Base-by-base conservation (phyloP, 2,113 vertebrate genomes). In the Psephotus haematonotus region DNA sequence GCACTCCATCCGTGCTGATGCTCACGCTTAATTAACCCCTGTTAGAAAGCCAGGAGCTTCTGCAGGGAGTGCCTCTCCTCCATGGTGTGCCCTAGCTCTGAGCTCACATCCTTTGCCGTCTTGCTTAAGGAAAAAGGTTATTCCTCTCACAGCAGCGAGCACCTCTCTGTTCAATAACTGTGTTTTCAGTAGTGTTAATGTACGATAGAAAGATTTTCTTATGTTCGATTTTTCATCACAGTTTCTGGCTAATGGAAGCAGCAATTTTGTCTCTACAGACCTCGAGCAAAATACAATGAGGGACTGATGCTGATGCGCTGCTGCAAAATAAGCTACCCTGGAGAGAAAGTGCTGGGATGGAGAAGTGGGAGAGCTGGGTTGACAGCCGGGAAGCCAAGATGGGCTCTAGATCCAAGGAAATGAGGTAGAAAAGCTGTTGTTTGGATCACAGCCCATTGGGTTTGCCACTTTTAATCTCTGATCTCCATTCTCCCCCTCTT, bases 381-480 rank as follows among this genome's bases (percentile, higher is more conserved):
- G 3, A 29, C 4, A 24, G 29, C 4, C 1, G 46, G 16, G 64
- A 74, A 86, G 50, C 37, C 41, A 53, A 57, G 55, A 67, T 74
- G 41, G 28, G n/a, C 29, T 86, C 43, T 57, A 75, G 55, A 68
- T 81, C 18, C 50, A 31, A 76, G 18, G 33, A 47, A 60, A 71
- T 13, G 5, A 88, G 49, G 18, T 81, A 71, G 80, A 63, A 88
- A 29, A 84, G 9, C 22, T 31, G n/a, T 63, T 2, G 3, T 76
- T 85, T 94, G 88, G 77, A 92, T 81, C 35, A 29, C 46, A 81
- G 64, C 88, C 88, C 9, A 0, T 13, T 81, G 79, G 28, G 47
- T 91, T 94, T 94, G 82, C 82, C 60, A 83, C 59, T 19, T 83
- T 86, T 93, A 67, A 88, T 88, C 68, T 90, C 59, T 68, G 29